These are phyloP conservation scores for Phengaris alcon DNA, from an alignment of 2,888 invertebrate species.

Conservation along the genomic window DNA sequence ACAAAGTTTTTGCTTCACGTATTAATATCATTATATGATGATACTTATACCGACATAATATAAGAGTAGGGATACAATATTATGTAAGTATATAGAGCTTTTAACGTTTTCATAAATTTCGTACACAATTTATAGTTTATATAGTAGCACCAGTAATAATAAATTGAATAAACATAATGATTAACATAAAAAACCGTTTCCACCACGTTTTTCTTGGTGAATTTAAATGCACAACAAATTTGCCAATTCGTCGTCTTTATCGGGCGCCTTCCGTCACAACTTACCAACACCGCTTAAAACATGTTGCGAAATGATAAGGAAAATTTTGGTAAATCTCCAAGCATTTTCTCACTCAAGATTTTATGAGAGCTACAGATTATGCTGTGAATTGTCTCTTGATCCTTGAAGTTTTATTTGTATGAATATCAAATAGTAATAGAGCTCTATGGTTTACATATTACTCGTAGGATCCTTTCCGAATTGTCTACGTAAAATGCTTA, in stretches of 20 bases:
- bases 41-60: too few species aligned
- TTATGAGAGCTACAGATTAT: not conserved
- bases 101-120: too few species aligned
- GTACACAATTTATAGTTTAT: too few species aligned
- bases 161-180: slow-evolving; percentile 11
- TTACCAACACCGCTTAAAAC: slow-evolving; percentile 25
- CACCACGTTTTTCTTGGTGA: slow-evolving; percentile 15
- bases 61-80: too few species aligned
- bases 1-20: too few species aligned
- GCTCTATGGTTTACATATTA: too few species aligned
- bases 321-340: slow-evolving; percentile 23
- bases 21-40: too few species aligned
- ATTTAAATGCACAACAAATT: slow-evolving; percentile 22
- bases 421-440: not conserved
- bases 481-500: too few species aligned
- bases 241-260: slow-evolving; percentile 27
- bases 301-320: slow-evolving; percentile 21
- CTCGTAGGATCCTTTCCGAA: too few species aligned
- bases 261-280: slow-evolving; percentile 21
- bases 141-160: too few species aligned
- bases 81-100: too few species aligned
- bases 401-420: not conserved
- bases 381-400: not conserved
- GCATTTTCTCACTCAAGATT: slow-evolving; percentile 7
- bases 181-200: slow-evolving; percentile 3